Base-by-base conservation (phyloP, 2,113 vertebrate genomes). In the Barnardius zonarius region DNA sequence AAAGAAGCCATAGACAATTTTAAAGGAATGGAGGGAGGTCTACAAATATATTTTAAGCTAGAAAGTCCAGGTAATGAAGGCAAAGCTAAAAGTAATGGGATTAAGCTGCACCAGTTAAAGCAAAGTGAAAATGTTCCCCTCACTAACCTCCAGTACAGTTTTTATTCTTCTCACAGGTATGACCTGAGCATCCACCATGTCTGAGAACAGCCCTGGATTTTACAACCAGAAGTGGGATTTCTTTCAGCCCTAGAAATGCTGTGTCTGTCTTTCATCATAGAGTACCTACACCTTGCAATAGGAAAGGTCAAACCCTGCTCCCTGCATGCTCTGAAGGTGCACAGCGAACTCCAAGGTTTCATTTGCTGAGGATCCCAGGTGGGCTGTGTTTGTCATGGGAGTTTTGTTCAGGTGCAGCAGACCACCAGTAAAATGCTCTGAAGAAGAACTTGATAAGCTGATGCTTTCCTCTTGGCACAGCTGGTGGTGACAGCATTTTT, bases 311-410 rank as follows among this genome's bases (percentile, higher is more conserved):
- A 5, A 31, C 15, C 13, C 16, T 0, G 3, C 27, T 48, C 27
- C 35, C 27, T 17, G 9, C 13, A 1, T 6, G 11, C 19, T 9
- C n/a, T 37, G 57, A 23, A 44, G 27, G 28, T 37, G 41, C 10
- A 10, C 43, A 48, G 63, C 52, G 43, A 54, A 22, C 9, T 13
- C 17, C 27, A n/a, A 14, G 7, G 6, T 7, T 67, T 27, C 4
- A 4, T 19, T 48, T 37, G 46, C 27, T 3, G 16, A 51, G 22
- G 17, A n/a, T 25, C 37, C 63, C 28, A 1, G 28, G 7, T 2
- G 3, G 44, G 10, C 25, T 10, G 19, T 13, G 10, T 8, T 37
- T 6, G 2, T 39, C 0, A 0, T 7, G 31, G 19, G 3, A 2
- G 18, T 10, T 14, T 16, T 35, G 11, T 11, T 25, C 7, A 16